Evolutionary conservation across 2,113 vertebrate species (phyloP).

Genomic region (Vireo altiloquus): DNA sequence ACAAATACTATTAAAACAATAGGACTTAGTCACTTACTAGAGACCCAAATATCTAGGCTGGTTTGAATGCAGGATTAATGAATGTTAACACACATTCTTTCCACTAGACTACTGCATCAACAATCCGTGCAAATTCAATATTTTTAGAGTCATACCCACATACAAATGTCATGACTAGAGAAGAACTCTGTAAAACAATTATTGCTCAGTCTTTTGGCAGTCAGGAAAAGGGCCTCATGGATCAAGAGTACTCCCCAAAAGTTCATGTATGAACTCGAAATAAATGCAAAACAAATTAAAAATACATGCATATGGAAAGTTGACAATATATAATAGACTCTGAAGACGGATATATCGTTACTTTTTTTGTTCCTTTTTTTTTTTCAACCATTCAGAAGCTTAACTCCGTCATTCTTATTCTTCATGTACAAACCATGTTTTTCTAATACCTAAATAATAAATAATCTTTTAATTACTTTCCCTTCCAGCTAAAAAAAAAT

Average conservation of each 20-base stretch:
- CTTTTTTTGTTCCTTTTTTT: background rate
- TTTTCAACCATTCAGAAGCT: background rate
- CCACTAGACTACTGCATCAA: background rate
- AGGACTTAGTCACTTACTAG: background rate
- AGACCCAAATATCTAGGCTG: background rate
- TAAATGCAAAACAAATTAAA: background rate
- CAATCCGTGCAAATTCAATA: background rate
- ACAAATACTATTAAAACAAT: background rate
- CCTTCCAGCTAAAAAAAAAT: background rate
- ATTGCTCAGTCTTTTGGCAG: background rate
- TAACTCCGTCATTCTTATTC: background rate
- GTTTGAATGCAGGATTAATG: background rate
- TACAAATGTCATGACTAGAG: background rate
- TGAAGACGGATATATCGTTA: too few relatives aligned
- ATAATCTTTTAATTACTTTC: background rate
- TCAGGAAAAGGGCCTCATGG: background rate
- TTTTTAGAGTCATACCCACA: background rate
- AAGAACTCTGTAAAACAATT: background rate
- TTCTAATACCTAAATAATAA: background rate
- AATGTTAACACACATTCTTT: background rate
- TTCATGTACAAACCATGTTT: background rate
- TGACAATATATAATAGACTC: background rate
- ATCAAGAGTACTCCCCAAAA: background rate
- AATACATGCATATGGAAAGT: fast-evolving
- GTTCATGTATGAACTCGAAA: background rate